Conservation (phyloP, 2,888 invertebrate species). For the Boloria selene region DNA sequence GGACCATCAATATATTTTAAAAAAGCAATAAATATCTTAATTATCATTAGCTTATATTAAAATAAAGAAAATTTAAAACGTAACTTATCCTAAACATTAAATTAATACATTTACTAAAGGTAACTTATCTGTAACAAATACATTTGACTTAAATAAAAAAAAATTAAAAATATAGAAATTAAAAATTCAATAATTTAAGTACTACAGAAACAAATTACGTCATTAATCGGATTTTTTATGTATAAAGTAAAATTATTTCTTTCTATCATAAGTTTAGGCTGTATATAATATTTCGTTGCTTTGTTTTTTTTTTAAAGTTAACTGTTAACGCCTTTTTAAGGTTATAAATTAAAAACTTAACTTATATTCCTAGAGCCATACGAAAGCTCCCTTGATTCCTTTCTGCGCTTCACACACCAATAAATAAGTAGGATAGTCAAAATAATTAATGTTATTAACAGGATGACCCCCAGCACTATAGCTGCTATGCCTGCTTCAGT, state of each 20-base stretch:
- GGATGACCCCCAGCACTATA: conserved; percentile 85
- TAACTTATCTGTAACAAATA: conserved; percentile 15
- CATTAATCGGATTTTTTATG: too few species aligned
- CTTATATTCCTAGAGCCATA: conserved; percentile 61
- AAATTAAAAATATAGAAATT: background rate
- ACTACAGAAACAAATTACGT: too few species aligned
- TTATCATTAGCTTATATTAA: conserved; percentile 3
- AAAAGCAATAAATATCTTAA: conserved; percentile 24
- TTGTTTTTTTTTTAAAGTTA: too few species aligned
- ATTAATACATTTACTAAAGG: conserved; percentile 4
- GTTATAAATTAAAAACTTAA: conserved; percentile 39
- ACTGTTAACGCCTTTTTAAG: too few species aligned
- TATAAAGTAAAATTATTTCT: too few species aligned
- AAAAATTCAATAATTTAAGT: background rate
- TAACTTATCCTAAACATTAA: too few species aligned
- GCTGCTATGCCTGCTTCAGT: conserved; percentile 84
- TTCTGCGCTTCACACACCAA: conserved; percentile 83
- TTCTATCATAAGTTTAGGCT: too few species aligned
- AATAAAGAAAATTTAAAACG: background rate
- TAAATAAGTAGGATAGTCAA: conserved; percentile 80
- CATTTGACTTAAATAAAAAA: conserved; percentile 2
- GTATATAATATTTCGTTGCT: background rate
- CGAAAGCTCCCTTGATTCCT: conserved; percentile 79
- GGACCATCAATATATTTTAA: too few species aligned
- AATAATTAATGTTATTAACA: conserved; percentile 84